Percentiles rank a stretch among this genome's conserved stretches.
Conservation (phyloP, 2,113 vertebrate genomes). For the Isurus oxyrinchus region DNA sequence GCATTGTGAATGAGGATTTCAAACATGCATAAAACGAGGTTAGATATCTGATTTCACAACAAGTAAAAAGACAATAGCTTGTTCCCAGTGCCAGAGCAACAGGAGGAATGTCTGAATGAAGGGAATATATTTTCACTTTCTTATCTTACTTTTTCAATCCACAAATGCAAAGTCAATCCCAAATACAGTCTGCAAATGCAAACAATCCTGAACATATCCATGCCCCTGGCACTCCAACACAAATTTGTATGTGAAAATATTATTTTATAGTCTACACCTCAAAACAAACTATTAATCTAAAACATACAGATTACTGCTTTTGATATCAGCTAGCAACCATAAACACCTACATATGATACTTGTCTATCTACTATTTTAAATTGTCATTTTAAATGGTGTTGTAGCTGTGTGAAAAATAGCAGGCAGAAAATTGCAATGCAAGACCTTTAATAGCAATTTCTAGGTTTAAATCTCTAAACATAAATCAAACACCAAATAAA, state of each 20-base stretch:
- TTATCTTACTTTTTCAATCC: background rate
- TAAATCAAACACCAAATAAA: background rate
- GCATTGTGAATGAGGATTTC: background rate
- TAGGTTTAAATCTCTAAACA: background rate
- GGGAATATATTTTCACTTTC: background rate
- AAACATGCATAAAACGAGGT: background rate
- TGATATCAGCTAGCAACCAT: background rate
- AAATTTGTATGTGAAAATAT: background rate
- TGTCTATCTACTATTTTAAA: background rate
- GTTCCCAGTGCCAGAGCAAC: background rate
- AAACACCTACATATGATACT: background rate
- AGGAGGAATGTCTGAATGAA: background rate
- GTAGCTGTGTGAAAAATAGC: background rate
- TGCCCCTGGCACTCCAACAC: background rate
- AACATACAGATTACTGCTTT: background rate
- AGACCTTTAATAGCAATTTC: background rate
- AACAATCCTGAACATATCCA: background rate
- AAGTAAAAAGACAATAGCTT: background rate
- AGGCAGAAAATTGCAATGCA: background rate
- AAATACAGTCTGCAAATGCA: background rate
- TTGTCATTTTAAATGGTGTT: background rate
- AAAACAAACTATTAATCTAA: background rate
- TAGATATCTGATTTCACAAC: background rate
- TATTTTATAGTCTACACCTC: background rate
- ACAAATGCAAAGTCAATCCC: background rate